Evolutionary conservation across 2,797 vertebrate species (phyloP).

Genomic region (Cichlasoma orientale): DNA sequence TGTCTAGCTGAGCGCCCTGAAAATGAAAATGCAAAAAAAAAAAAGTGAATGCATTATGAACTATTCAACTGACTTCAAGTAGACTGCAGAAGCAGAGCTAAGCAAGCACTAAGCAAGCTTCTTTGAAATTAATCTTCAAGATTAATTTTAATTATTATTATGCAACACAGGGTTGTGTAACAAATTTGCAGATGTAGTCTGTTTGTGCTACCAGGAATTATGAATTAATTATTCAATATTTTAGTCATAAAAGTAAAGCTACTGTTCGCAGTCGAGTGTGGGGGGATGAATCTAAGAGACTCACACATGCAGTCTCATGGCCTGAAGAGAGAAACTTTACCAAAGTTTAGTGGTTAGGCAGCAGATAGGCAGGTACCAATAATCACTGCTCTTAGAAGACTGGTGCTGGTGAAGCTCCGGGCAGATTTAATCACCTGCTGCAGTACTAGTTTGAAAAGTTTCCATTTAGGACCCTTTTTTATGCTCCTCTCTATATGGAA

Average conservation of each 20-base stretch:
- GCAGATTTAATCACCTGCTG: too few relatives aligned
- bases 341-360: neutral
- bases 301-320: neutral
- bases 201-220: neutral
- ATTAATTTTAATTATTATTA: neutral
- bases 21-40: neutral
- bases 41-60: neutral
- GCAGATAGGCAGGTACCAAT: neutral
- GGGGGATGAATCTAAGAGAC: neutral
- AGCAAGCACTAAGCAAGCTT: neutral
- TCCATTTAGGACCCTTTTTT: neutral
- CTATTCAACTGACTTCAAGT: neutral
- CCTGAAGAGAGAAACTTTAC: neutral
- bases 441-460: neutral
- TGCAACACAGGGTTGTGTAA: neutral
- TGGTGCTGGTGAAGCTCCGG: too few relatives aligned
- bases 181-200: neutral
- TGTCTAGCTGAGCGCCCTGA: slow-evolving; percentile 79
- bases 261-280: neutral
- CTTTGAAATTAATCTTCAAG: neutral
- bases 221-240: neutral
- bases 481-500: neutral
- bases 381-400: too few relatives aligned
- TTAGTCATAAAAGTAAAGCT: neutral
- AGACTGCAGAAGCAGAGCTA: neutral